Evolutionary conservation across 2,797 vertebrate species (phyloP).

Genomic region (Rhyacichthys aspro): DNA sequence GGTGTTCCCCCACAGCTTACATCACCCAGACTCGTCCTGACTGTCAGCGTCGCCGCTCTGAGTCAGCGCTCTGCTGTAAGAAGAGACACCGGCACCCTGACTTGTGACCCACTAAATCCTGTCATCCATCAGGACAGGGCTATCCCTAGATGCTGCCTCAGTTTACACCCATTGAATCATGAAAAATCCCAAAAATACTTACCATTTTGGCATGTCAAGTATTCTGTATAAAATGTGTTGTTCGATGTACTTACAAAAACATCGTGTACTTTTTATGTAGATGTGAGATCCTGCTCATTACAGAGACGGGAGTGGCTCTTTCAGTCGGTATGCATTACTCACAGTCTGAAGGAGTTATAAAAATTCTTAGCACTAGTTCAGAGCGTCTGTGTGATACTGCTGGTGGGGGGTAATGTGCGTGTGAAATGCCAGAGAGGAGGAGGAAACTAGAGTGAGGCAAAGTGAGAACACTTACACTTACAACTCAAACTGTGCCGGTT

Average conservation of each 20-base stretch:
- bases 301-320: no score
- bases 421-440: conserved; percentile 36
- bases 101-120: conserved; percentile 27
- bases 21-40: not conserved
- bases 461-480: conserved; percentile 5
- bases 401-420: conserved; percentile 11
- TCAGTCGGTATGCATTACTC: conserved; percentile 18
- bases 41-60: conserved; percentile 10
- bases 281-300: no score
- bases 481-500: no score
- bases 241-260: no score
- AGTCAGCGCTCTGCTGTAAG: conserved; percentile 48
- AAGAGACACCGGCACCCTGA: conserved; percentile 10
- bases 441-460: conserved; percentile 18
- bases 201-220: no score
- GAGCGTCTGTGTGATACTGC: conserved; percentile 24
- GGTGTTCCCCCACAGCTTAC: conserved; percentile 8
- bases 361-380: conserved; percentile 14
- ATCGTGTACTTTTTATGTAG: no score
- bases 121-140: conserved; percentile 11
- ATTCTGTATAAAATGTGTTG: no score
- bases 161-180: not conserved
- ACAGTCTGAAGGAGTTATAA: conserved; percentile 11
- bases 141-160: conserved; percentile 13
- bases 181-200: no score